Evolutionary conservation across 2,113 vertebrate species (phyloP).

Genomic region (Sinocyclocheilus anophthalmus): DNA sequence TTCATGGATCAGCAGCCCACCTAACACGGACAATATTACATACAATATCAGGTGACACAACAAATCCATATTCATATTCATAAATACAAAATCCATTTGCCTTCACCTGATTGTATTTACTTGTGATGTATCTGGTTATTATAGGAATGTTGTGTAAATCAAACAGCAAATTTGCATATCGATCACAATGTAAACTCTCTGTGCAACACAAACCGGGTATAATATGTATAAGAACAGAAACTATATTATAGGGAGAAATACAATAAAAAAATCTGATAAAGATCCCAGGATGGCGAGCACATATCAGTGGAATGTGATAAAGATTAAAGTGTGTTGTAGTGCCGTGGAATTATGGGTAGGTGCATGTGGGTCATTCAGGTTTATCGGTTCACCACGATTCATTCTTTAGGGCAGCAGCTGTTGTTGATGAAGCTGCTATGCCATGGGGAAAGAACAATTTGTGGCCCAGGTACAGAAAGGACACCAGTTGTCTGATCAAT

Average conservation of each 20-base stretch:
- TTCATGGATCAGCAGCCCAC: too few species aligned
- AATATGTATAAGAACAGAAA: background rate
- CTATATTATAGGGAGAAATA: background rate
- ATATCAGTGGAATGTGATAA: background rate
- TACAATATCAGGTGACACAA: background rate
- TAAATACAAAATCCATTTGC: background rate
- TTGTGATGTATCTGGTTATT: background rate
- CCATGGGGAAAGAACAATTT: constrained; percentile 18
- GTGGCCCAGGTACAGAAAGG: constrained; percentile 22
- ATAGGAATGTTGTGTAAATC: background rate
- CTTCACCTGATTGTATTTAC: background rate
- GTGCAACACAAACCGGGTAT: background rate
- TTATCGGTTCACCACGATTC: constrained; percentile 16
- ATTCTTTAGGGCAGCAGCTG: constrained; percentile 40
- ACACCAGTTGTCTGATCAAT: constrained; percentile 17
- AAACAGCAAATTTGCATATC: background rate
- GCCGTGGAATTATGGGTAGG: constrained; percentile 6
- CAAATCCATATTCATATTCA: background rate
- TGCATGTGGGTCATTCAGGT: constrained; percentile 9
- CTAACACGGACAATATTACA: too few species aligned
- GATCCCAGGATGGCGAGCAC: background rate
- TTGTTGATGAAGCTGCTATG: constrained; percentile 22
- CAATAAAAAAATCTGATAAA: background rate
- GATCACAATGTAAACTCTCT: too few species aligned
- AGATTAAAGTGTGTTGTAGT: constrained; percentile 8